phyloP scores from a whole-genome alignment of 2,888 invertebrate genomes.

The Emmelina monodactyla region DNA sequence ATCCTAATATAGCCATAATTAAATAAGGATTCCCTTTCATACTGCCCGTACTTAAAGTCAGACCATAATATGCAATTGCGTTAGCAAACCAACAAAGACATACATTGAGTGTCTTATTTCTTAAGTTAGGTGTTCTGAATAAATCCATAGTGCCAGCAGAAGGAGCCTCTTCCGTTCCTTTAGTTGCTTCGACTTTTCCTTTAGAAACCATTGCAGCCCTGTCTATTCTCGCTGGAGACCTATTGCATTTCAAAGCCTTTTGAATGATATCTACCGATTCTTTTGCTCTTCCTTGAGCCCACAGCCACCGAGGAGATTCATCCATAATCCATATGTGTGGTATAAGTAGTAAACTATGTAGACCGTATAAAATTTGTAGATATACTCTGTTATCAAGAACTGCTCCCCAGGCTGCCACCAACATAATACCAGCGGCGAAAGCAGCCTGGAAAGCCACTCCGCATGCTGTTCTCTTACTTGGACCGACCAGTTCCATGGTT shows the following conservation, averaged over 20 bases:
- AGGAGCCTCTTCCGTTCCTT: constrained; percentile 33
- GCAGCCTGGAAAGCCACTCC: constrained; percentile 82
- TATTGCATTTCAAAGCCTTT: constrained; percentile 79
- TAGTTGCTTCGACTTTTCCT: constrained; percentile 55
- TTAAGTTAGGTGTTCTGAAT: constrained; percentile 81
- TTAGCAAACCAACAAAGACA: constrained; percentile 91
- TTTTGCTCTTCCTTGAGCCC: constrained; percentile 78
- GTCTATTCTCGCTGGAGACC: constrained; percentile 69
- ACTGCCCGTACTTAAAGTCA: constrained; percentile 81
- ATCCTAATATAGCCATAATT: constrained; percentile 77
- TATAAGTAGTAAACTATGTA: constrained; percentile 75
- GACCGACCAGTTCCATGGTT: constrained; percentile 85
- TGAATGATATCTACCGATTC: constrained; percentile 79
- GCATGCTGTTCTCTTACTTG: constrained; percentile 79
- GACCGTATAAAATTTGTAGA: constrained; percentile 81
- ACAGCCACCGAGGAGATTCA: constrained; percentile 88
- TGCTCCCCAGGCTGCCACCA: constrained; percentile 85
- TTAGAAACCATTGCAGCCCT: constrained; percentile 71
- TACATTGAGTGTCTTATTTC: constrained; percentile 80
- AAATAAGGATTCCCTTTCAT: constrained; percentile 84
- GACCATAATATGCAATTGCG: constrained; percentile 84
- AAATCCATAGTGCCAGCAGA: constrained; percentile 73
- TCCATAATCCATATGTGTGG: constrained; percentile 90
- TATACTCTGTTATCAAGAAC: constrained; percentile 74
- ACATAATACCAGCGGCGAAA: constrained; percentile 82